Conservation (phyloP, 2,888 invertebrate species). For the Hirtodrosophila trivittata region DNA sequence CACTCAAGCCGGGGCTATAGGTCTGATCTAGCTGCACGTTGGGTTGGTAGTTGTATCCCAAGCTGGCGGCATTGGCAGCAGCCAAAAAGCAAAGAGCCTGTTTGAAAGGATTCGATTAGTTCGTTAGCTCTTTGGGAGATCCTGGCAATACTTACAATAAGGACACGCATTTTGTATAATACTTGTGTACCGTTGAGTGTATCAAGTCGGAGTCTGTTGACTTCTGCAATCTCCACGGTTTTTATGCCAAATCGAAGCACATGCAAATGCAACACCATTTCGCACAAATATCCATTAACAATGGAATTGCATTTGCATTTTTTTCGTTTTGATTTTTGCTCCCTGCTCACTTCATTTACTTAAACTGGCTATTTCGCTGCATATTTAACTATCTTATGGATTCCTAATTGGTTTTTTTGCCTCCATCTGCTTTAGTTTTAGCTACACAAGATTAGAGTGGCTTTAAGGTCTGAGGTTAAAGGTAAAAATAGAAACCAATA, state of each 20-base stretch:
- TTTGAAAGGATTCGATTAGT: background rate
- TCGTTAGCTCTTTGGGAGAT: background rate
- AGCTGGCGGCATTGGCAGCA: conserved; percentile 56
- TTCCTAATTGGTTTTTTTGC: too few species aligned
- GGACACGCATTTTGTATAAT: conserved; percentile 68
- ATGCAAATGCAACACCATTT: conserved; percentile 18
- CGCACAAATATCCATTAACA: conserved; percentile 42
- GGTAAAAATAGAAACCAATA: too few species aligned
- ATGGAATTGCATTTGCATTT: conserved; percentile 8
- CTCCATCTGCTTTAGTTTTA: too few species aligned
- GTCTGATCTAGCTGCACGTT: conserved; percentile 55
- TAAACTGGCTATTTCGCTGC: conserved; percentile 1
- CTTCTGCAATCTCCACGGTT: conserved; percentile 55
- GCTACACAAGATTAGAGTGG: too few species aligned
- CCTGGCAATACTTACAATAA: conserved; percentile 60
- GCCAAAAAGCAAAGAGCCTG: conserved; percentile 67
- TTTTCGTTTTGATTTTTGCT: conserved; percentile 46
- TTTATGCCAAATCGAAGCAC: conserved; percentile 49
- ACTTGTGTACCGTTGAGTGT: conserved; percentile 48
- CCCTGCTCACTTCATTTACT: conserved; percentile 30
- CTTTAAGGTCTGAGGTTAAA: too few species aligned
- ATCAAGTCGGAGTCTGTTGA: conserved; percentile 51
- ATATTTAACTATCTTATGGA: too few species aligned
- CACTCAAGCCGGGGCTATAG: too few species aligned
- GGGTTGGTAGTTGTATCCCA: conserved; percentile 75